Evolutionary conservation across 2,888 invertebrate genomes (phyloP), one percentile per base, ranked within the genome.

Genomic region (Nemotelus pantherinus): DNA sequence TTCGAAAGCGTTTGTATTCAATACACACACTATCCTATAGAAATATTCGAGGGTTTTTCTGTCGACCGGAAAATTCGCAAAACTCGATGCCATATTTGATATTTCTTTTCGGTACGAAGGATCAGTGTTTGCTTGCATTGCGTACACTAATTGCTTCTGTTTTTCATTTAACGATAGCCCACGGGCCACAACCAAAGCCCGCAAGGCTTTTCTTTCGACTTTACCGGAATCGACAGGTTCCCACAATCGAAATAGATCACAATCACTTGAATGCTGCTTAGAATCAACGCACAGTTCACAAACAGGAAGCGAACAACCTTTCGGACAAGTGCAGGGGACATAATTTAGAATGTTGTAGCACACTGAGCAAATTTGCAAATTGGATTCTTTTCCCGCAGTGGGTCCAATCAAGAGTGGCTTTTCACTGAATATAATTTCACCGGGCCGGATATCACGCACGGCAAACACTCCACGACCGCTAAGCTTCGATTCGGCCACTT

Each of bases 391-490:
- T 75, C 89, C 88, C 55, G 90, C 88, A 65, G 93, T 90, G 0
- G 94, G 93, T 0, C 95, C 94, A 71, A 90, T 85, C 60, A 94
- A 88, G 63, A 95, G 85, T 1, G 95, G 92, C 76, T 88, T 88
- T 84, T 95, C 95, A 9, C 89, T 88, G 83, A 92, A 94, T 72
- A 95, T 89, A 48, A 93, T 85, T 85, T 94, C 93, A 57, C 93
- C 93, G 48, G 88, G 84, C 77, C 87, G 85, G 60, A 94, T 91
- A 83, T 93, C 90, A 80, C 90, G 89, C 2, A 88, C 89, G 39
- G 94, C 93, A 81, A 94, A 90, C 2, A 95, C 84, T 2, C 94
- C 94, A 43, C 93, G 91, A 5, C 94, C 94, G 64, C 92, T 91
- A 5, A 92, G 84, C 39, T 86, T 82, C 0, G 94, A 93, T 80